phyloP scores from a whole-genome alignment of 1,140 invertebrate species.

The Amphibalanus amphitrite region DNA sequence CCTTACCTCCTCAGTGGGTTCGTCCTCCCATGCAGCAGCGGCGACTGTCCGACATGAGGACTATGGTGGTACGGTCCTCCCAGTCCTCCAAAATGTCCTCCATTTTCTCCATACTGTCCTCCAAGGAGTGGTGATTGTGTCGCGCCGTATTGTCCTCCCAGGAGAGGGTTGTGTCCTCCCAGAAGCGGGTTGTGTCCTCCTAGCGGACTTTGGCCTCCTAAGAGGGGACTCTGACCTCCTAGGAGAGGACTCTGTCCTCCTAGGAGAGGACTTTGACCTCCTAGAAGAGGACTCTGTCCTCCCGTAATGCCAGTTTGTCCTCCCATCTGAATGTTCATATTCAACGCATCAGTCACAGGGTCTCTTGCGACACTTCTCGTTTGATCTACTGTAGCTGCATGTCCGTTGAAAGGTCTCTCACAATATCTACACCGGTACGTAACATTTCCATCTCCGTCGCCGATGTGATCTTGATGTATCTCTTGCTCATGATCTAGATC shows the following conservation, averaged over 20 bases:
- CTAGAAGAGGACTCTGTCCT: not conserved
- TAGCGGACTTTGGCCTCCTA: too few species aligned
- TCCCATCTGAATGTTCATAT: not conserved
- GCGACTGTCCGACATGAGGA: too few species aligned
- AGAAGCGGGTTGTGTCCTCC: too few species aligned
- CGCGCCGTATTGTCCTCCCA: too few species aligned
- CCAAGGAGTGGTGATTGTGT: too few species aligned
- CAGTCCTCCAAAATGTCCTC: too few species aligned
- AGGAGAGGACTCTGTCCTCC: not conserved
- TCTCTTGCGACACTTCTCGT: not conserved
- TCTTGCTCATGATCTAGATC: not conserved
- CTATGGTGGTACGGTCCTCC: too few species aligned
- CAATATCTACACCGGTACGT: not conserved
- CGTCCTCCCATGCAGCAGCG: too few species aligned
- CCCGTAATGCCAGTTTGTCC: not conserved
- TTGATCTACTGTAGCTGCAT: not conserved
- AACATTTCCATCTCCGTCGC: not conserved
- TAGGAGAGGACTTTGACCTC: not conserved
- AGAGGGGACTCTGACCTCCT: not conserved
- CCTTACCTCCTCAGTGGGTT: too few species aligned
- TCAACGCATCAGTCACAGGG: not conserved
- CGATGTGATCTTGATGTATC: too few species aligned
- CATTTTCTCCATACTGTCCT: too few species aligned
- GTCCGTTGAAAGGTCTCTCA: not conserved
- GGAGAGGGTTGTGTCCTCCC: too few species aligned